Percentiles rank a stretch among this genome's conserved stretches.
These are phyloP conservation scores for Brachypteracias leptosomus DNA, from an alignment of 2,113 vertebrate genomes.

Conservation along the genomic window DNA sequence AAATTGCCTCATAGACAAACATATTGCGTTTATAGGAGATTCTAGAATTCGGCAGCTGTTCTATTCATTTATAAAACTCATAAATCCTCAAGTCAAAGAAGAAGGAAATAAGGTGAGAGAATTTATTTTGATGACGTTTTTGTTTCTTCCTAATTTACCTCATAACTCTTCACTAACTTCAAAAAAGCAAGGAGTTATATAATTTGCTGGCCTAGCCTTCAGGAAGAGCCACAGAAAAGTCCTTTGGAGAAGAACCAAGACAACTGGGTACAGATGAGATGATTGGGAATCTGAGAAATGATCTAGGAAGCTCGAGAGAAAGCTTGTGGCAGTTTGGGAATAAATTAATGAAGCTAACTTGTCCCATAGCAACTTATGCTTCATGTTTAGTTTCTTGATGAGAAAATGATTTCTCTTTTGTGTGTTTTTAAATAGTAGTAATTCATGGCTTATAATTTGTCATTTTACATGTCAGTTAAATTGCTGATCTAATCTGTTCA, in stretches of 20 bases:
- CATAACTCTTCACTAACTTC: not conserved
- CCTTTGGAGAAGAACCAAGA: not conserved
- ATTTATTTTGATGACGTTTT: not conserved
- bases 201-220: not conserved
- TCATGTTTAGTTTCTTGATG: not conserved
- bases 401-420: constrained; percentile 9
- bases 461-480: constrained; percentile 26
- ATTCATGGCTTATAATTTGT: not conserved
- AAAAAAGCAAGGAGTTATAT: not conserved
- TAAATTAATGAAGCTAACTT: not conserved
- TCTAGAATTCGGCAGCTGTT: constrained; percentile 95
- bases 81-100: constrained; percentile 86
- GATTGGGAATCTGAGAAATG: not conserved
- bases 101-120: constrained; percentile 88
- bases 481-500: constrained; percentile 31
- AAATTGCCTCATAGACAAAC: constrained; percentile 87
- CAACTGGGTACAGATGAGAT: not conserved
- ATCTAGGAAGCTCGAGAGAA: not conserved
- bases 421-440: constrained; percentile 30
- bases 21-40: constrained; percentile 91
- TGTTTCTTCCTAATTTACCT: not conserved
- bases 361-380: not conserved
- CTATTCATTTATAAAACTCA: constrained; percentile 90
- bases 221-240: not conserved
- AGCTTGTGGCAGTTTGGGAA: not conserved